Conservation (phyloP, 2,888 invertebrate species). For the Spicauda simplicius region DNA sequence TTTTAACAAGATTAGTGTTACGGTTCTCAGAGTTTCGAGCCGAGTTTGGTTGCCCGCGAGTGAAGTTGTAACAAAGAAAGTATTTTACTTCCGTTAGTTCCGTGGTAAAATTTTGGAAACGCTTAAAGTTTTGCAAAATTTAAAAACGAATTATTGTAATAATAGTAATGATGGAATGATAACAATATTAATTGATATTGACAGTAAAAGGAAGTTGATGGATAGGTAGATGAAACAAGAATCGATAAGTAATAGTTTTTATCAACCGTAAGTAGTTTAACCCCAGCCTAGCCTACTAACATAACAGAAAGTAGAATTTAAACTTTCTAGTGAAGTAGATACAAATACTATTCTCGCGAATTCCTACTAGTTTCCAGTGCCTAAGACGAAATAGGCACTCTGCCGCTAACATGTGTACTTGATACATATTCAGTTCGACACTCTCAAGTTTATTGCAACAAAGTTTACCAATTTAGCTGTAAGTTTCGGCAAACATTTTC, state of each 20-base stretch:
- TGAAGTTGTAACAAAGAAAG: too few species aligned
- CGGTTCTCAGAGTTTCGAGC: conserved; percentile 12
- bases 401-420: conserved; percentile 6
- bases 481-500: conserved; percentile 17
- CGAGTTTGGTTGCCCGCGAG: conserved; percentile 25
- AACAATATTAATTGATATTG: too few species aligned
- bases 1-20: conserved; percentile 42
- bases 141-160: too few species aligned
- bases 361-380: conserved; percentile 6
- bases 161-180: too few species aligned
- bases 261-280: neutral
- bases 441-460: conserved; percentile 7
- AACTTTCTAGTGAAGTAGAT: neutral
- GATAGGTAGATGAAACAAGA: too few species aligned
- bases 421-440: conserved; percentile 7
- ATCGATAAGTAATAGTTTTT: too few species aligned
- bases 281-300: neutral
- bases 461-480: conserved; percentile 25
- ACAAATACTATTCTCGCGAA: neutral
- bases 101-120: neutral
- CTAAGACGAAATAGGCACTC: conserved; percentile 12
- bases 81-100: neutral
- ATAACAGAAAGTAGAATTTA: neutral
- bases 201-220: too few species aligned
- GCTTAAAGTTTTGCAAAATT: too few species aligned